A percentile compares a stretch with the other conserved stretches of the same genome.
Evolutionary conservation across 2,113 vertebrate species (phyloP).

Genomic region (Phalacrocorax brasilianus): DNA sequence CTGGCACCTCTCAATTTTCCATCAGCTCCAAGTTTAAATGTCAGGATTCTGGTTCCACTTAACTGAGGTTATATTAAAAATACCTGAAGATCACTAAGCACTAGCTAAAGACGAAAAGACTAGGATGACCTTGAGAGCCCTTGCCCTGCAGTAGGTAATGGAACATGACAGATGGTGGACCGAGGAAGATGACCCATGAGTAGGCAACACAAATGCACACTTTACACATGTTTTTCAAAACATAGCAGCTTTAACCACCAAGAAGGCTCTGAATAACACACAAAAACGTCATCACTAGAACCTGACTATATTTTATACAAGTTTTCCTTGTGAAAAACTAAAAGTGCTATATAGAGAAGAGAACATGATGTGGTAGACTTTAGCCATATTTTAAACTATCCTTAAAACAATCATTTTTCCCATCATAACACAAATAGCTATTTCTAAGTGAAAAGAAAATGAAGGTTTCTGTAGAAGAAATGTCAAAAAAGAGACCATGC

Average conservation of each 20-base stretch:
- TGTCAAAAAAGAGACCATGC: not conserved
- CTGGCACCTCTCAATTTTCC: not conserved
- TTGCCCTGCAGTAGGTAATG: not conserved
- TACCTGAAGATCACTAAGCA: not conserved
- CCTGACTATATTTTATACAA: not conserved
- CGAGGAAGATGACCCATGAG: not conserved
- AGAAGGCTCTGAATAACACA: not conserved
- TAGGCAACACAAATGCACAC: not conserved
- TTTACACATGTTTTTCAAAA: not conserved
- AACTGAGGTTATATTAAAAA: not conserved
- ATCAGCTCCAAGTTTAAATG: not conserved
- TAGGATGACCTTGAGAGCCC: not conserved
- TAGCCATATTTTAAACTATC: not conserved
- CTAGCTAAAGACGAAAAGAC: not conserved
- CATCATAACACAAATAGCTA: not conserved
- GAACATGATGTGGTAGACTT: not conserved
- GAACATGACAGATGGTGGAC: not conserved
- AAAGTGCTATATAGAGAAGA: not conserved
- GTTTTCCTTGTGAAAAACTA: not conserved
- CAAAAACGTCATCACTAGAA: not conserved
- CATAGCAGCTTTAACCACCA: not conserved
- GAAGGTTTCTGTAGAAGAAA: not conserved
- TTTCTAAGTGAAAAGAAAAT: not conserved
- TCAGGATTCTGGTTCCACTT: not conserved
- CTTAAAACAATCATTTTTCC: not conserved